These are phyloP conservation scores for Netelia fuscicornis DNA, from an alignment of 2,888 invertebrate genomes.

Conservation along the genomic window DNA sequence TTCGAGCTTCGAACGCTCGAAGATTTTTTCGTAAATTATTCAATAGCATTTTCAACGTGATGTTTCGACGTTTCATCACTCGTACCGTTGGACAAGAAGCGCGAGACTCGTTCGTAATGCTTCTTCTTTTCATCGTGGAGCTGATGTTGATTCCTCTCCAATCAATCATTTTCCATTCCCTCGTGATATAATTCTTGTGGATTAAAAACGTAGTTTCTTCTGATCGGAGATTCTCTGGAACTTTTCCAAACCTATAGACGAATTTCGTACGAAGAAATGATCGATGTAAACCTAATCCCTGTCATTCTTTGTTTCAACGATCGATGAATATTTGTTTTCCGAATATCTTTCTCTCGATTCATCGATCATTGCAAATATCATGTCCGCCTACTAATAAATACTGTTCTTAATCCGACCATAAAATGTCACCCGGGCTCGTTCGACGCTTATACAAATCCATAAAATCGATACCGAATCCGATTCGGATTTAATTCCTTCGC, in stretches of 20 bases:
- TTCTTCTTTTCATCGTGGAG: constrained; percentile 32
- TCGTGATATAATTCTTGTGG: constrained; percentile 23
- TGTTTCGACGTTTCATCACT: constrained; percentile 50
- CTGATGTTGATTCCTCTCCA: background rate
- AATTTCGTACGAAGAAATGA: background rate
- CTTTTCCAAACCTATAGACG: background rate
- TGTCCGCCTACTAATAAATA: background rate
- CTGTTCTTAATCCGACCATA: background rate
- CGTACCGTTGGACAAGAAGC: constrained; percentile 6
- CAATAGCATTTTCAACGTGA: constrained; percentile 22
- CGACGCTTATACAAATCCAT: background rate
- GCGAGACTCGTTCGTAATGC: background rate
- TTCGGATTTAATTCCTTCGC: constrained; percentile 29
- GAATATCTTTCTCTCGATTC: background rate
- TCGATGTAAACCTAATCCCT: background rate
- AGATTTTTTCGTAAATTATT: constrained; percentile 27
- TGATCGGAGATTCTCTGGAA: constrained; percentile 9
- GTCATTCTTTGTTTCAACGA: constrained; percentile 26
- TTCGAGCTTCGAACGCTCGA: constrained; percentile 9
- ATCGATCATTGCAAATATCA: background rate
- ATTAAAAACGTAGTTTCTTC: constrained; percentile 9
- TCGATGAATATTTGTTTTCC: background rate
- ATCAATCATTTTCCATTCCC: constrained; percentile 46
- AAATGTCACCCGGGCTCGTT: background rate
- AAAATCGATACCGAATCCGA: constrained; percentile 17